Percentiles rank a stretch among this genome's conserved stretches.
Evolutionary conservation across 2,888 invertebrate species (phyloP).

Genomic region (Altica lythri): DNA sequence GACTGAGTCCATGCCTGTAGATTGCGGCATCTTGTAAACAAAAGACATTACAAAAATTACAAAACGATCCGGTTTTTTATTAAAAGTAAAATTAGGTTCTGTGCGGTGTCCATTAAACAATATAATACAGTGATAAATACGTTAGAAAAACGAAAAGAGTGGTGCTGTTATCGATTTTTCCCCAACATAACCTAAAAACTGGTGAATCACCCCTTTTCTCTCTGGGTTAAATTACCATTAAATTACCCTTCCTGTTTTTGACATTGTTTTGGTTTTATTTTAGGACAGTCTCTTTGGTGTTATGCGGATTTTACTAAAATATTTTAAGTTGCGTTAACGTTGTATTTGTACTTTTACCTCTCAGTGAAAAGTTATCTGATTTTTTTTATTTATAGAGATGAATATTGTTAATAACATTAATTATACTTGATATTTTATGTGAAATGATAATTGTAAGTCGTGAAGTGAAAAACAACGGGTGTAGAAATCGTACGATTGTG

Average conservation of each 20-base stretch:
- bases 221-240: conserved; percentile 19
- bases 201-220: conserved; percentile 35
- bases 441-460: conserved; percentile 14
- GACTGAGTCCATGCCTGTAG: conserved; percentile 37
- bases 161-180: conserved; percentile 45
- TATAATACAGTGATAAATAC: conserved; percentile 14
- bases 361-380: conserved; percentile 1
- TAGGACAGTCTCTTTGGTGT: neutral
- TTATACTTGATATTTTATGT: conserved; percentile 4
- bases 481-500: conserved; percentile 8
- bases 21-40: conserved; percentile 44
- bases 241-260: conserved; percentile 10
- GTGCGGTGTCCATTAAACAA: neutral
- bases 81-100: conserved; percentile 6
- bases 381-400: conserved; percentile 4
- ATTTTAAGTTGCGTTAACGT: neutral
- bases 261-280: conserved; percentile 29
- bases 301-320: neutral
- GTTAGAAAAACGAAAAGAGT: conserved; percentile 24
- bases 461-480: neutral
- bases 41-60: conserved; percentile 33
- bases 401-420: conserved; percentile 2
- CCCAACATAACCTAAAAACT: conserved; percentile 46
- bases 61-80: conserved; percentile 27
- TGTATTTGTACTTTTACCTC: conserved; percentile 5